Evolutionary conservation across 2,113 vertebrate genomes (phyloP).

Genomic region (Malurus melanocephalus): DNA sequence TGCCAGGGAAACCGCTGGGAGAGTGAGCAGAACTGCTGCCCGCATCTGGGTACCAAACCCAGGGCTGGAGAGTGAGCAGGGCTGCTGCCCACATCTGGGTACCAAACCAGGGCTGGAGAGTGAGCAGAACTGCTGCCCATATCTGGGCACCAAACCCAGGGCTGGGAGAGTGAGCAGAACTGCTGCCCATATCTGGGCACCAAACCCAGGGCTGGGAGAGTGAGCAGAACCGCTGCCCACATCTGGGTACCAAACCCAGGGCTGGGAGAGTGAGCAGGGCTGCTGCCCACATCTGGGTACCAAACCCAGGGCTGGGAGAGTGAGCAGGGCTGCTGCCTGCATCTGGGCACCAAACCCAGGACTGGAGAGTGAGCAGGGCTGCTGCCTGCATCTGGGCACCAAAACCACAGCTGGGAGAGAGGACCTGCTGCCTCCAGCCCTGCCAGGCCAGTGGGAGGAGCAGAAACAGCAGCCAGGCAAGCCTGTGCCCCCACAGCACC

Average conservation of each 20-base stretch:
- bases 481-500: neutral
- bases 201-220: neutral
- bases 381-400: neutral
- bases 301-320: neutral
- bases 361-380: neutral
- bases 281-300: neutral
- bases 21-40: conserved; percentile 37
- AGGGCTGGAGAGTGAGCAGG: too few relatives aligned
- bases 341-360: too few relatives aligned
- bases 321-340: too few relatives aligned
- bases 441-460: accelerated
- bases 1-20: conserved; percentile 68
- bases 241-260: neutral
- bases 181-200: too few relatives aligned
- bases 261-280: neutral
- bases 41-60: neutral
- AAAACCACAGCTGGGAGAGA: neutral
- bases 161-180: neutral
- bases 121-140: neutral
- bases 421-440: neutral
- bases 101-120: neutral
- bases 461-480: neutral
- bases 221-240: neutral
- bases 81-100: too few relatives aligned
- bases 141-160: neutral